A percentile compares a stretch with the other conserved stretches of the same genome.
Conservation (phyloP, 2,888 invertebrate species). For the Nezara viridula region DNA sequence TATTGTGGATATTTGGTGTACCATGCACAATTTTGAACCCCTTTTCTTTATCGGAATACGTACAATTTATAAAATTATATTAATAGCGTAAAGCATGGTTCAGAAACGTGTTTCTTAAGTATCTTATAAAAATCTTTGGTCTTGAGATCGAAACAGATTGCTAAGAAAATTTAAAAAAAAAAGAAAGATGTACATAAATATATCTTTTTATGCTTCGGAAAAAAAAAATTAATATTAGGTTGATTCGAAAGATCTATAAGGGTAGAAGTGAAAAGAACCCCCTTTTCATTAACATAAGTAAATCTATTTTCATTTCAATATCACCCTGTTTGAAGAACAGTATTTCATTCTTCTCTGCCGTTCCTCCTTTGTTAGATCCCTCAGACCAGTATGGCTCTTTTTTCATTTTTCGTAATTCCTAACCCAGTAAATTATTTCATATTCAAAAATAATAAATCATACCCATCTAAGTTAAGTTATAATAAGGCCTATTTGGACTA, state of each 20-base stretch:
- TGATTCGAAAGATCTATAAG: background rate
- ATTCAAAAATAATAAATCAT: background rate
- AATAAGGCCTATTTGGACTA: no score
- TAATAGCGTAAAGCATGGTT: no score
- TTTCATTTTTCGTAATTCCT: background rate
- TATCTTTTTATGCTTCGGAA: no score
- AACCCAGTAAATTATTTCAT: background rate
- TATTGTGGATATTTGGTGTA: no score
- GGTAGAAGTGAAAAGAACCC: background rate
- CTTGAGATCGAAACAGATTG: no score
- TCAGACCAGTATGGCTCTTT: background rate
- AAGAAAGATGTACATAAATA: no score
- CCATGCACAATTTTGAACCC: no score
- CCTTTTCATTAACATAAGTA: background rate
- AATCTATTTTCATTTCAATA: conserved; percentile 6
- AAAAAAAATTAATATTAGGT: background rate
- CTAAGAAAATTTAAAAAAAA: no score
- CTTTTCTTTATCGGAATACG: no score
- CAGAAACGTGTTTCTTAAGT: no score
- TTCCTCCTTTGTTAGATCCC: background rate
- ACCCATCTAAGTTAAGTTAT: background rate
- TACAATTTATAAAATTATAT: no score
- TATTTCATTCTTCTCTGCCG: background rate
- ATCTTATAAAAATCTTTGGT: no score
- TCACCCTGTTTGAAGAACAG: background rate